These are phyloP conservation scores for Leptopilina myrica DNA, from an alignment of 2,888 invertebrate genomes.

Conservation along the genomic window DNA sequence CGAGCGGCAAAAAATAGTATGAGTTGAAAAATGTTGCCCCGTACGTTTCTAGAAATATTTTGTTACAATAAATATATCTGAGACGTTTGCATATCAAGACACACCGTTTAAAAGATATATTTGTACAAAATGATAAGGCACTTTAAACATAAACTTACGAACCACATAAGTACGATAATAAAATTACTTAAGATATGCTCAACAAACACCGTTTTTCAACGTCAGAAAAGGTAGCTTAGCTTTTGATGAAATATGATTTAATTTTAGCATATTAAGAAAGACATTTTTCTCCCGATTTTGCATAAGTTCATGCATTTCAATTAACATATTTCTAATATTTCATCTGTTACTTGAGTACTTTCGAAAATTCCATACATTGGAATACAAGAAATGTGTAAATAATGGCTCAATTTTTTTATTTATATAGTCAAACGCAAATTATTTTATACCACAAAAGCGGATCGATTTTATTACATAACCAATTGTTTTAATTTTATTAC, in stretches of 20 bases:
- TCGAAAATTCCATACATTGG: too few relatives aligned
- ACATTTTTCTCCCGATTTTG: not conserved
- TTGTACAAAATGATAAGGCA: conserved; percentile 16
- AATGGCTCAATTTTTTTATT: too few relatives aligned
- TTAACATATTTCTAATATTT: too few relatives aligned
- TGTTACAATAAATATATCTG: not conserved
- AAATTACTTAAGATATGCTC: conserved; percentile 23
- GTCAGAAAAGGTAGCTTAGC: not conserved
- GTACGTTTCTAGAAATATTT: not conserved
- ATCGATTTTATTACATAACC: too few relatives aligned
- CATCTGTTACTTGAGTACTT: too few relatives aligned
- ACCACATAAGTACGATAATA: conserved; percentile 11
- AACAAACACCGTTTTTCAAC: conserved; percentile 19
- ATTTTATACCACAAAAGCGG: too few relatives aligned
- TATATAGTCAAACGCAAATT: too few relatives aligned
- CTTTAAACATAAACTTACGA: conserved; percentile 15
- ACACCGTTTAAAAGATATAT: conserved; percentile 14
- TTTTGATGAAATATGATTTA: not conserved
- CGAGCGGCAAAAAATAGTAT: too few relatives aligned
- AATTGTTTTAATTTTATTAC: too few relatives aligned
- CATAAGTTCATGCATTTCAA: not conserved
- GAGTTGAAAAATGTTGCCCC: not conserved
- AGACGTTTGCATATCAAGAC: conserved; percentile 4
- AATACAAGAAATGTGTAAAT: too few relatives aligned
- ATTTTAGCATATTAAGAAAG: conserved; percentile 7